Evolutionary conservation across 2,888 invertebrate species (phyloP), one percentile per base, ranked within the genome.

Genomic region (Cosmorhoe ocellata): DNA sequence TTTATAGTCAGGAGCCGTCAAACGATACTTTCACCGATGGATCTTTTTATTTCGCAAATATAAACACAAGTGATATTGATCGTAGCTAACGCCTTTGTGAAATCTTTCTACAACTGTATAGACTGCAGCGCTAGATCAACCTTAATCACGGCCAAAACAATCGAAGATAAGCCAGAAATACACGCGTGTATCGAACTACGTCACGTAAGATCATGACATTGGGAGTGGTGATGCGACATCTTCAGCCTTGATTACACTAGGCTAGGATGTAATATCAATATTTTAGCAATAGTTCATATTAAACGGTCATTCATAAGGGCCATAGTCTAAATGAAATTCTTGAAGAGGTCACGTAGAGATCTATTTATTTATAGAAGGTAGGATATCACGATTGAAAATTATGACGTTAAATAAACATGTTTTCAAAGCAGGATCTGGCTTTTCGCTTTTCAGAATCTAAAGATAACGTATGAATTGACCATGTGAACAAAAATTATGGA

Each of bases 121-220:
- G 42, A 28, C 18, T 36, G 9, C 41, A 8, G 11, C 10, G 31
- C 37, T 32, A 46, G 41, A 34, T 31, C 32, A 56, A 43, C 12
- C 36, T 26, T 38, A 38, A 45, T 41, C 33, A 43, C 22, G 44
- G 58, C 54, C 58, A 61, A 58, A 51, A 52, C 56, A 54, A 45
- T 58, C 48, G 49, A 39, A 40, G 54, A 55, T 46, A 54, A 46
- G 50, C 45, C 58, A 34, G 49, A 58, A 60, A 60, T 60, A 60
- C 36, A 22, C 50, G 37, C 51, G 48, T 34, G 28, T 50, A 50
- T 39, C 46, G 38, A 6, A 18, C 10, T 10, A 45, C 60, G 60
- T 58, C 58, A 59, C 28, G 38, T 32, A 44, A 51, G 60, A 58
- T 61, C 61, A 50, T 56, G 58, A 61, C 61, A 58, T 61, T 61